These are phyloP conservation scores for Percopsis transmontana DNA, from an alignment of 2,113 vertebrate genomes.

Conservation along the genomic window DNA sequence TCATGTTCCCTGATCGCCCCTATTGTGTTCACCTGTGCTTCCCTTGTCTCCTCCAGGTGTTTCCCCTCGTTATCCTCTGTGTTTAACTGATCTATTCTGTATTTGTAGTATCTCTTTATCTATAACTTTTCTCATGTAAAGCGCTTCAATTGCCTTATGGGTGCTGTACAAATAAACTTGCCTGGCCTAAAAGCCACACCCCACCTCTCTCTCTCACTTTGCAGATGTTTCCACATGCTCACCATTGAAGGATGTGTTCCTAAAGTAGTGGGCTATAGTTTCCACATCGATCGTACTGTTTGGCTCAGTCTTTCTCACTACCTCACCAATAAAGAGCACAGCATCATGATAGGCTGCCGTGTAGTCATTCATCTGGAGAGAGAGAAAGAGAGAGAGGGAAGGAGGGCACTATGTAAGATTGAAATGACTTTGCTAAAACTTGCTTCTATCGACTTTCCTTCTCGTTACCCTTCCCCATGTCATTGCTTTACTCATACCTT, in stretches of 20 bases:
- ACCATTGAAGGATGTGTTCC: slow-evolving; percentile 87
- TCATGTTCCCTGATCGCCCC: too few species aligned
- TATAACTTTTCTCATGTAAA: too few species aligned
- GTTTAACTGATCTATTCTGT: too few species aligned
- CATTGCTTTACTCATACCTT: too few species aligned
- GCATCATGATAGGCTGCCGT: slow-evolving; percentile 85
- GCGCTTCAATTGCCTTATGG: too few species aligned
- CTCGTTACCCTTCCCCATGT: too few species aligned
- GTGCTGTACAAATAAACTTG: background rate
- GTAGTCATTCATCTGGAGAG: slow-evolving; percentile 83
- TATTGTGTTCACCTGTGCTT: too few species aligned
- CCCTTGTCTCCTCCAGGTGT: too few species aligned
- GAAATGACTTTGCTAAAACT: background rate
- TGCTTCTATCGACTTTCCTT: too few species aligned
- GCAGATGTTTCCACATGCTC: background rate
- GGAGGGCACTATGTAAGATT: background rate
- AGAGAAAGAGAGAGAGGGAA: background rate
- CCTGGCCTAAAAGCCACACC: background rate
- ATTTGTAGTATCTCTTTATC: too few species aligned
- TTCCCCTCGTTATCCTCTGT: too few species aligned
- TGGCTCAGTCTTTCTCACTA: slow-evolving; percentile 77
- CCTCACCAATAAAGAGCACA: slow-evolving; percentile 83
- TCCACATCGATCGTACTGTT: background rate
- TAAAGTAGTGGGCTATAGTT: slow-evolving; percentile 77
- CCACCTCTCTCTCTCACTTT: background rate